A percentile compares a stretch with the other conserved stretches of the same genome.
These are phyloP conservation scores for Petrocephalus sullivani DNA, from an alignment of 2,797 vertebrate species.

Conservation along the genomic window DNA sequence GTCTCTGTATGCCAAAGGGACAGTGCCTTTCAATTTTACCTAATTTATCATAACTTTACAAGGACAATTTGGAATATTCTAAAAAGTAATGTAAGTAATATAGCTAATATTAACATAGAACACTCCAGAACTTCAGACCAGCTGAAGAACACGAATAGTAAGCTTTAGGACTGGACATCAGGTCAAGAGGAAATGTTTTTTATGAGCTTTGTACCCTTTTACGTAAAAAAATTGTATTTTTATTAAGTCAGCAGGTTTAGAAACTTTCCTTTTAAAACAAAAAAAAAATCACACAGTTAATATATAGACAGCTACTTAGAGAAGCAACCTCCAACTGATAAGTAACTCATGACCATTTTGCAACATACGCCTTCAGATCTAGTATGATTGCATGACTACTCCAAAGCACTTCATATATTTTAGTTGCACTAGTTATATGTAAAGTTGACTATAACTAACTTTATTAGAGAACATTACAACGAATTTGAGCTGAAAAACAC, in stretches of 20 bases:
- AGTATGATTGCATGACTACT: neutral
- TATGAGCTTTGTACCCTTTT: conserved; percentile 12
- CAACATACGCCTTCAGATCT: neutral
- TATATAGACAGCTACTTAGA: neutral
- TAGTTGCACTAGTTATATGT: neutral
- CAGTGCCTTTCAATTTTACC: neutral
- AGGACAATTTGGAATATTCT: neutral
- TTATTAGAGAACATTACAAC: neutral
- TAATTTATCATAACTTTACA: neutral
- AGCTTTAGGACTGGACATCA: neutral
- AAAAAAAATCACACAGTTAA: neutral
- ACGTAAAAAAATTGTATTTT: neutral
- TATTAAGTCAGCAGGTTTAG: neutral
- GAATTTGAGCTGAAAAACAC: neutral
- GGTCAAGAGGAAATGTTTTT: neutral
- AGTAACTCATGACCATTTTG: neutral
- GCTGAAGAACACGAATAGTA: neutral
- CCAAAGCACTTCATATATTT: neutral
- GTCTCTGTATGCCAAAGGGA: neutral
- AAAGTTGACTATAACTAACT: neutral
- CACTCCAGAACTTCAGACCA: neutral
- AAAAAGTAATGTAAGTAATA: neutral
- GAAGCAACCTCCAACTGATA: neutral
- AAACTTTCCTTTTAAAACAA: neutral
- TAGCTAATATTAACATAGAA: neutral